phyloP scores from a whole-genome alignment of 2,113 vertebrate species.

The Argyrosomus japonicus region DNA sequence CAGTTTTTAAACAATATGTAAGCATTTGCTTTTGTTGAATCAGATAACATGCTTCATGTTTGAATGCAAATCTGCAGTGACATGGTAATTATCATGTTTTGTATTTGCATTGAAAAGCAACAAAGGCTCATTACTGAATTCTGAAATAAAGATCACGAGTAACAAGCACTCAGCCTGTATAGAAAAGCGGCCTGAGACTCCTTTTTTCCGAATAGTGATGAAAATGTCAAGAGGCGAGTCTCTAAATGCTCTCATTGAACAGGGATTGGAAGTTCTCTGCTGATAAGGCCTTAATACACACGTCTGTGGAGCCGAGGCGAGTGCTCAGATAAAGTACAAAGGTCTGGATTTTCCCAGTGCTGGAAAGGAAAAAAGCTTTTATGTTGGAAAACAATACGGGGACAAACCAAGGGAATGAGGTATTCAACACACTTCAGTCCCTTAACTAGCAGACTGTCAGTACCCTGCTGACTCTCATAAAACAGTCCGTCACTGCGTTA shows the following conservation, averaged over 20 bases:
- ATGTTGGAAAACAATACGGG: conserved; percentile 59
- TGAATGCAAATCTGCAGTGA: conserved; percentile 17
- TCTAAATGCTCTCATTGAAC: conserved; percentile 66
- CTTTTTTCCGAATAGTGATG: conserved; percentile 42
- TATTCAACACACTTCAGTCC: conserved; percentile 38
- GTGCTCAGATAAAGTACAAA: conserved; percentile 68
- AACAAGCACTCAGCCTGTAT: conserved; percentile 17
- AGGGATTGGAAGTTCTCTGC: conserved; percentile 65
- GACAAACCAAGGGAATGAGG: conserved; percentile 27
- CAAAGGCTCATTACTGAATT: conserved; percentile 15
- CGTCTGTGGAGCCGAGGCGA: conserved; percentile 50
- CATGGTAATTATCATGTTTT: not conserved
- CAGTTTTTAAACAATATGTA: not conserved
- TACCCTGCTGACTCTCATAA: conserved; percentile 58
- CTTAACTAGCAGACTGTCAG: conserved; percentile 47
- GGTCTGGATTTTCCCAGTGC: conserved; percentile 61
- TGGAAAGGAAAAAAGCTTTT: conserved; percentile 44
- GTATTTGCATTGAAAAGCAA: conserved; percentile 54
- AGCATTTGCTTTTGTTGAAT: not conserved
- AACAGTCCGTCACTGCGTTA: conserved; percentile 50
- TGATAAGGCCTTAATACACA: conserved; percentile 70
- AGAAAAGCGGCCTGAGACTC: conserved; percentile 33
- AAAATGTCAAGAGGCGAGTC: conserved; percentile 69
- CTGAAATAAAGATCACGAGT: conserved; percentile 49
- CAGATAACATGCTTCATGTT: not conserved